A percentile compares a stretch with the other conserved stretches of the same genome.
Evolutionary conservation across 1,140 invertebrate species (phyloP).

Genomic region (Tribolium castaneum): DNA sequence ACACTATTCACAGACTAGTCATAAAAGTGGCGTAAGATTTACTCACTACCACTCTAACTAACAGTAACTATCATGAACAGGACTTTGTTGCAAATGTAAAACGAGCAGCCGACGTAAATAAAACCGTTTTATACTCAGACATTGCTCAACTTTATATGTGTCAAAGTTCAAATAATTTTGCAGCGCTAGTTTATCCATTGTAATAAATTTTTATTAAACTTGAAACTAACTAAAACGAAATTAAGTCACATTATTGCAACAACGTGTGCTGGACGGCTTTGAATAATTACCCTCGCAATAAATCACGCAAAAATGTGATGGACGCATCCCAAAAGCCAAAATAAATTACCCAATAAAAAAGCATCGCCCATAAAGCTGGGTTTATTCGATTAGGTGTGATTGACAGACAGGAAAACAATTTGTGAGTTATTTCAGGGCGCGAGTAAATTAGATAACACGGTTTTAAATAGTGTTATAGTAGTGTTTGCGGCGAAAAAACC

Average conservation of each 20-base stretch:
- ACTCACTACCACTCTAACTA: background rate
- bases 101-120: background rate
- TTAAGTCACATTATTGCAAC: no score
- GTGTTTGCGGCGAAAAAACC: background rate
- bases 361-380: background rate
- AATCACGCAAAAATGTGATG: background rate
- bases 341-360: constrained; percentile 11
- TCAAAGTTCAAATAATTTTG: background rate
- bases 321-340: background rate
- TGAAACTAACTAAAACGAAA: no score
- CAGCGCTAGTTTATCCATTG: no score
- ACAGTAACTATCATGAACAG: background rate
- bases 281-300: background rate
- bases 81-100: background rate
- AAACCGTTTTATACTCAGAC: background rate
- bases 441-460: constrained; percentile 6
- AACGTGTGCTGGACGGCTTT: background rate
- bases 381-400: constrained; percentile 25
- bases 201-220: no score
- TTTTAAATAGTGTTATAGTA: constrained; percentile 7
- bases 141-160: background rate
- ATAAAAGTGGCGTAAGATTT: background rate
- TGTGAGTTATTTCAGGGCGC: constrained; percentile 24
- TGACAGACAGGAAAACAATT: constrained; percentile 29
- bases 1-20: background rate